Conservation (phyloP, 2,888 invertebrate genomes). For the Girardia tigrina region DNA sequence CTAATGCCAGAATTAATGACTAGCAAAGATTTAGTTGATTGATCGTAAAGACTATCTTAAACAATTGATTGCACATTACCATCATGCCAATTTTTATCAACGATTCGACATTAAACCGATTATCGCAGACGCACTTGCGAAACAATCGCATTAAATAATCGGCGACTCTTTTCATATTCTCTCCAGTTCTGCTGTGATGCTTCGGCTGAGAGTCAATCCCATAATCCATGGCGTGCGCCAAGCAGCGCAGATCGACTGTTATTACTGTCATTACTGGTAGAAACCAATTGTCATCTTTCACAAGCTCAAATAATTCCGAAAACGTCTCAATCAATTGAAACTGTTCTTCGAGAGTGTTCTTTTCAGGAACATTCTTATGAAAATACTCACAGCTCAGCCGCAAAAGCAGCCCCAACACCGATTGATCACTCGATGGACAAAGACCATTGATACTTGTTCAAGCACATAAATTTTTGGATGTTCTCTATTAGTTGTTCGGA, state of each 20-base stretch:
- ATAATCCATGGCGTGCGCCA: conserved; percentile 45
- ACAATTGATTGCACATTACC: conserved; percentile 82
- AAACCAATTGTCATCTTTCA: conserved; percentile 78
- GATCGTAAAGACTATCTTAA: conserved; percentile 87
- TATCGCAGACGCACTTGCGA: conserved; percentile 87
- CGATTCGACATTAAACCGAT: conserved; percentile 70
- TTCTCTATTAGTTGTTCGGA: too few relatives aligned
- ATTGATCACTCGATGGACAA: too few relatives aligned
- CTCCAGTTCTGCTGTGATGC: conserved; percentile 51
- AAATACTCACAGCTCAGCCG: too few relatives aligned
- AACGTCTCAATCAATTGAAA: too few relatives aligned
- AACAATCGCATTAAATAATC: conserved; percentile 80
- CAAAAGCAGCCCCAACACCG: too few relatives aligned
- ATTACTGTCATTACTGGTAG: conserved; percentile 78
- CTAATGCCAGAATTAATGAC: too few relatives aligned
- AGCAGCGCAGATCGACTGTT: conserved; percentile 72
- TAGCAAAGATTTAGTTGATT: too few relatives aligned
- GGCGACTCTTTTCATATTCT: conserved; percentile 76
- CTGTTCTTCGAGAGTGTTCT: too few relatives aligned
- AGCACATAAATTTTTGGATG: too few relatives aligned
- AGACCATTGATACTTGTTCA: too few relatives aligned
- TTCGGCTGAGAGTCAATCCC: not conserved
- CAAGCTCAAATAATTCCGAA: conserved; percentile 20
- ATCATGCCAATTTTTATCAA: conserved; percentile 92
- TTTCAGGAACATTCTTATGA: too few relatives aligned